Base-by-base conservation (phyloP, 2,113 vertebrate species). In the Jacana jacana region DNA sequence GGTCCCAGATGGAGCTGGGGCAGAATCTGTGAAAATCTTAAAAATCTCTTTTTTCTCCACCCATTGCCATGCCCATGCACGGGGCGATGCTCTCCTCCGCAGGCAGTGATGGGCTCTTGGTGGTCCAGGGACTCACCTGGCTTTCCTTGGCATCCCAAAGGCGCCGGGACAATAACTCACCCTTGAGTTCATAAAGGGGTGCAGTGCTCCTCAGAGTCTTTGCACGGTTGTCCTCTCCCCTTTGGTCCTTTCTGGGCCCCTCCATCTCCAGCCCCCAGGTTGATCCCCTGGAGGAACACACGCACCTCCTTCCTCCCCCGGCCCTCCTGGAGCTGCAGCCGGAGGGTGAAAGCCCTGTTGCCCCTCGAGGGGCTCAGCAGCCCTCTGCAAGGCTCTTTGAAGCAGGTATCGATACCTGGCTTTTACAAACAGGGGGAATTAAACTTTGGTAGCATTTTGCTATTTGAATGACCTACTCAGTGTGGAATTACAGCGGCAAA, bases 401-500 rank as follows among this genome's bases (percentile, higher is more conserved):
- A 95, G 93, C 30, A 97, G 96, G 92, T 97, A 98, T 86, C 96
- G 96, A 93, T 97, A 97, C 96, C 98, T 97, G 96, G 93, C 92
- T 98, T 96, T 97, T 97, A 73, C 97, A 96, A 98, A 97, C 97
- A 97, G 95, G 88, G 97, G 97, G 97, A 98, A 98, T 98, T 98
- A 98, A 98, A 97, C 97, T 97, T 97, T 84, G 96, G 96, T 94
- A 97, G 97, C 96, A 97, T 98, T 98, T 98, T 98, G 97, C 97
- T 98, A 98, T 98, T 98, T 98, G 98, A 98, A 98, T 98, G 98
- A 98, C 97, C 98, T 98, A 98, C 98, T 98, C 98, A 9, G 95
- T 98, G 98, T 98, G 98, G 98, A 99, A 99, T 99, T 98, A 98
- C 97, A 98, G 98, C 97, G 91, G 97, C 97, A 97, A 98, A 98